phyloP scores from a whole-genome alignment of 92 coral and sea anemone species.

The Zoanthus solanderi region DNA sequence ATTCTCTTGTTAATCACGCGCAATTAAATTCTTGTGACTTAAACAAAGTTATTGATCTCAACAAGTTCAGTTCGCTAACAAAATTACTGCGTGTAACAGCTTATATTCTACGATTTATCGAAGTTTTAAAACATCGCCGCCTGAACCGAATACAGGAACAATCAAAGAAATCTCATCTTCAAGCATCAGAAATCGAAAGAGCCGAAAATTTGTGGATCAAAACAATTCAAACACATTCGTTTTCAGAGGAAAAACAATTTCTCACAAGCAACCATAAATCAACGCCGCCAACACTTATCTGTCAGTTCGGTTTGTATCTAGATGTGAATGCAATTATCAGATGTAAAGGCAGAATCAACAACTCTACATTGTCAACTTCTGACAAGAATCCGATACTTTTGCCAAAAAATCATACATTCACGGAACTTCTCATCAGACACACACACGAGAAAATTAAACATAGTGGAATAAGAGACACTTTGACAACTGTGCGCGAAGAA shows the following conservation, averaged over 20 bases:
- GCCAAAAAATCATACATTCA: conserved; percentile 58
- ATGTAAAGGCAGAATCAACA: conserved; percentile 67
- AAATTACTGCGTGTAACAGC: conserved; percentile 66
- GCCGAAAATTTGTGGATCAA: conserved; percentile 46
- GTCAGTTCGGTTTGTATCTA: conserved; percentile 65
- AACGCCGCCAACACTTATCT: conserved; percentile 56
- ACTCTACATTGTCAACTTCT: conserved; percentile 54
- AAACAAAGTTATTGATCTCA: conserved; percentile 36
- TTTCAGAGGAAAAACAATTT: conserved; percentile 43
- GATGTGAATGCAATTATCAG: conserved; percentile 46
- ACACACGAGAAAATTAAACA: conserved; percentile 62
- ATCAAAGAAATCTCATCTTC: conserved; percentile 30
- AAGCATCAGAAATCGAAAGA: conserved; percentile 22
- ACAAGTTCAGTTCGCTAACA: conserved; percentile 47
- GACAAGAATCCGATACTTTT: conserved; percentile 65
- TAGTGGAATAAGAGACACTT: conserved; percentile 69
- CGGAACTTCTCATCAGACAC: conserved; percentile 56
- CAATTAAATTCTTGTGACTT: background rate
- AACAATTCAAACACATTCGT: conserved; percentile 32
- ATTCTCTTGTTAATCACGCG: conserved; percentile 3
- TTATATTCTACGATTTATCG: conserved; percentile 50
- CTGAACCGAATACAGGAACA: background rate
- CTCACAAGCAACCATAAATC: conserved; percentile 43
- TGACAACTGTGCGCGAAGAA: conserved; percentile 64
- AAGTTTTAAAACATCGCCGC: background rate